phyloP scores from a whole-genome alignment of 2,113 vertebrate genomes.

The Callochromis pleurospilus region DNA sequence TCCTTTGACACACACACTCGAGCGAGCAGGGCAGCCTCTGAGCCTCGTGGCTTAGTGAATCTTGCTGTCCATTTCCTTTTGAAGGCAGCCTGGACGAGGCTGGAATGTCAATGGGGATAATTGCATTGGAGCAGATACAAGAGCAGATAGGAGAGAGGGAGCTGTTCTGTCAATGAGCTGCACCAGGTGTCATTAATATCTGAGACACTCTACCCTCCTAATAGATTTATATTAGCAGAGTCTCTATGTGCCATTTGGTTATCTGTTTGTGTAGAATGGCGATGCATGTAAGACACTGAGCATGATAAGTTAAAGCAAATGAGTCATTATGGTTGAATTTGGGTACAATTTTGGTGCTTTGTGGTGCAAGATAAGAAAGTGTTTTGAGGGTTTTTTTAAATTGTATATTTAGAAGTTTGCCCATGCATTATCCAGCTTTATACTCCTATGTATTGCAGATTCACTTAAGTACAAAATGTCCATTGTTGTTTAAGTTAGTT shows the following conservation, averaged over 20 bases:
- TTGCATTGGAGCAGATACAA: slow-evolving; percentile 64
- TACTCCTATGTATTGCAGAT: neutral
- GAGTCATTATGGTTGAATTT: neutral
- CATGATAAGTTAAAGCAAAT: neutral
- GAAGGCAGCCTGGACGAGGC: slow-evolving; percentile 49
- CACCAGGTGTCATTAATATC: slow-evolving; percentile 49
- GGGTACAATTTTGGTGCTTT: neutral
- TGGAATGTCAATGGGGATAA: slow-evolving; percentile 69
- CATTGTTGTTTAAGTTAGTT: neutral
- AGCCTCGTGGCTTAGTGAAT: slow-evolving; percentile 56
- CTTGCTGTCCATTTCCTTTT: slow-evolving; percentile 53
- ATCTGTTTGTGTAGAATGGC: neutral
- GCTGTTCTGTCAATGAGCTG: slow-evolving; percentile 54
- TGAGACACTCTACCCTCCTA: slow-evolving; percentile 26
- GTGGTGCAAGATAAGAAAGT: neutral
- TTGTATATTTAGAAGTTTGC: neutral
- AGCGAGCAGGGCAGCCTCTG: slow-evolving; percentile 34
- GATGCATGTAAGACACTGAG: neutral
- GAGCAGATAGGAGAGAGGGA: slow-evolving; percentile 53
- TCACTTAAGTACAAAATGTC: neutral
- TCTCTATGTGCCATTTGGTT: neutral
- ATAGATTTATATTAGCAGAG: slow-evolving; percentile 49
- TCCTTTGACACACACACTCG: slow-evolving; percentile 14
- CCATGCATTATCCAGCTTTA: neutral
- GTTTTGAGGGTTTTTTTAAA: accelerated